These are phyloP conservation scores for Cephus pulcher DNA, from an alignment of 2,888 invertebrate species.

Conservation along the genomic window DNA sequence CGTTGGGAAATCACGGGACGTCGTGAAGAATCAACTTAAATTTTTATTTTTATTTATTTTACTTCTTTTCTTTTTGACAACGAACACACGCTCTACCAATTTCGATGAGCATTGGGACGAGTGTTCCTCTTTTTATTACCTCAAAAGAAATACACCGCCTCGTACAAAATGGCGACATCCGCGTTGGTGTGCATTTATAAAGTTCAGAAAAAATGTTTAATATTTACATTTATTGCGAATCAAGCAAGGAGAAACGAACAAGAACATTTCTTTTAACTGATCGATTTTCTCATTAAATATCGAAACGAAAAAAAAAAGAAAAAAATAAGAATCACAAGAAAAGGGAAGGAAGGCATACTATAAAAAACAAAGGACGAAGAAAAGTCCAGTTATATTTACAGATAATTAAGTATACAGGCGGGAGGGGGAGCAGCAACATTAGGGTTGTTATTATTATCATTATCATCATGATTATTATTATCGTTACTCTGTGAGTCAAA, in stretches of 20 bases:
- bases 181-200: not conserved
- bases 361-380: not conserved
- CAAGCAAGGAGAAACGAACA: not conserved
- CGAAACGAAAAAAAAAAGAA: not conserved
- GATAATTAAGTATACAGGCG: not conserved
- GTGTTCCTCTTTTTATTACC: not conserved
- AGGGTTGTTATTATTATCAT: not conserved
- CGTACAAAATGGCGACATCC: not conserved
- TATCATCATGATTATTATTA: not conserved
- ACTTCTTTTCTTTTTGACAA: not conserved
- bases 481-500: not conserved
- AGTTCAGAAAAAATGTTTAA: not conserved
- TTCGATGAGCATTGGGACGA: not conserved
- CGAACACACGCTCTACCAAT: no score
- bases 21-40: not conserved
- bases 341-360: not conserved
- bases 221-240: not conserved
- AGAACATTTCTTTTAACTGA: not conserved
- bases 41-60: not conserved
- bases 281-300: not conserved
- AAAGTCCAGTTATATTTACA: not conserved
- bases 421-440: not conserved
- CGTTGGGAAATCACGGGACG: not conserved
- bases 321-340: not conserved
- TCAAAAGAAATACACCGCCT: not conserved